Conservation (phyloP, 53 echinoderm and acorn worm genomes). For the Apostichopus leukothele region DNA sequence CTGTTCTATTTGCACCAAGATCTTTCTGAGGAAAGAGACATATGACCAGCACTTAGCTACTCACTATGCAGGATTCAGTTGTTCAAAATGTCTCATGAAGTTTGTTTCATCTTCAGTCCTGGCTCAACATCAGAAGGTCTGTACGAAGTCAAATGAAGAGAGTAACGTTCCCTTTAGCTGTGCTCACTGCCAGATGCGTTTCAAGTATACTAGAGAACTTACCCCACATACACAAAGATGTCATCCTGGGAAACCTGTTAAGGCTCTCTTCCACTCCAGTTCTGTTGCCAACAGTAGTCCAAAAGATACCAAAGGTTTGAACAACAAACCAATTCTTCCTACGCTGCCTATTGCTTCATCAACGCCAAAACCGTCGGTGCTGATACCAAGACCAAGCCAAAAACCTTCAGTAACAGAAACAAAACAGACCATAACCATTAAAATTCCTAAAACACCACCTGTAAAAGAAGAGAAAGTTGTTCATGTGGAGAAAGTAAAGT, state of each 20-base stretch:
- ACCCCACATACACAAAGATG: constrained; percentile 40
- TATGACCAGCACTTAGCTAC: constrained; percentile 54
- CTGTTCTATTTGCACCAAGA: constrained; percentile 39
- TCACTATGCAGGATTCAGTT: constrained; percentile 6
- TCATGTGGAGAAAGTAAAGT: neutral
- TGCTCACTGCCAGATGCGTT: constrained; percentile 50
- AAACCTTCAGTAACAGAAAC: neutral
- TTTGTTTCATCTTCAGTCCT: neutral
- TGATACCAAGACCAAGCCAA: neutral
- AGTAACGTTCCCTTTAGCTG: constrained; percentile 26
- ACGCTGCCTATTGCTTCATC: neutral
- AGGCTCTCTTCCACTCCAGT: neutral
- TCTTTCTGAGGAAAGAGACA: constrained; percentile 59
- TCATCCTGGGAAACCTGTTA: constrained; percentile 42
- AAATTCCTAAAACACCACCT: neutral
- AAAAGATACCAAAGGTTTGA: neutral
- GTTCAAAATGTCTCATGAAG: constrained; percentile 21
- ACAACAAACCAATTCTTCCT: neutral
- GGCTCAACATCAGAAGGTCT: neutral
- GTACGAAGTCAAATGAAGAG: neutral
- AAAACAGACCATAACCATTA: neutral
- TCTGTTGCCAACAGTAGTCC: neutral
- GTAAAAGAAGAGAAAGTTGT: neutral
- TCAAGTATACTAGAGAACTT: constrained; percentile 51
- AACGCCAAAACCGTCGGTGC: neutral